Evolutionary conservation across 2,113 vertebrate species (phyloP), one percentile per base, ranked within the genome.

Genomic region (Pogonocichla stellata): DNA sequence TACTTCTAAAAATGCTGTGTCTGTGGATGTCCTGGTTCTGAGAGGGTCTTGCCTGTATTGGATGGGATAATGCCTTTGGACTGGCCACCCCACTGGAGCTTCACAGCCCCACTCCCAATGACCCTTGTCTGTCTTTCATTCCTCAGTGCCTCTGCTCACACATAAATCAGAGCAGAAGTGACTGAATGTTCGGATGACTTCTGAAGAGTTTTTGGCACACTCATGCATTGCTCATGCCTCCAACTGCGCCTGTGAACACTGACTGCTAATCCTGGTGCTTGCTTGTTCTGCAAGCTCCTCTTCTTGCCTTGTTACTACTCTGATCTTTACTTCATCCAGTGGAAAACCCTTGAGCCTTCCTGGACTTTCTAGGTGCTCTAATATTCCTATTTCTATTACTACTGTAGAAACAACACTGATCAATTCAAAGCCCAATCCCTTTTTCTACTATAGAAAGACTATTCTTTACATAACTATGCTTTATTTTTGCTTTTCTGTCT

Each of bases 31-130:
- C 19, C 48, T 84, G 45, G 15, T 6, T 71, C n/a, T 51, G 40
- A 60, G 50, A 7, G 8, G 3, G 2, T 45, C 17, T 57, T 28
- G 4, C 16, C 22, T 60, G 22, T 34, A 34, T 34, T 1, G 20
- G 61, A 53, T 13, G 62, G 6, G 33, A 23, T 6, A 6, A 14
- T 11, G 75, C 16, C 47, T 92, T 38, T 70, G 61, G 38, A 34
- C 17, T 23, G 38, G 48, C 53, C 16, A 36, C 0, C 3, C 28
- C 5, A 0, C 28, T 3, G 5, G 8, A 51, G 29, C 31, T 54
- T 40, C n/a, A 16, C 28, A 69, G 28, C 42, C 29, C 29, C 2
- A 2, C 17, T 93, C 42, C 25, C 1, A 6, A 12, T 33, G 45
- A 45, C n/a, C 10, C 5, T 9, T 47, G 26, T 19, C 25, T 0